phyloP scores from a whole-genome alignment of 1,140 invertebrate genomes.

The Diachasmimorpha longicaudata region DNA sequence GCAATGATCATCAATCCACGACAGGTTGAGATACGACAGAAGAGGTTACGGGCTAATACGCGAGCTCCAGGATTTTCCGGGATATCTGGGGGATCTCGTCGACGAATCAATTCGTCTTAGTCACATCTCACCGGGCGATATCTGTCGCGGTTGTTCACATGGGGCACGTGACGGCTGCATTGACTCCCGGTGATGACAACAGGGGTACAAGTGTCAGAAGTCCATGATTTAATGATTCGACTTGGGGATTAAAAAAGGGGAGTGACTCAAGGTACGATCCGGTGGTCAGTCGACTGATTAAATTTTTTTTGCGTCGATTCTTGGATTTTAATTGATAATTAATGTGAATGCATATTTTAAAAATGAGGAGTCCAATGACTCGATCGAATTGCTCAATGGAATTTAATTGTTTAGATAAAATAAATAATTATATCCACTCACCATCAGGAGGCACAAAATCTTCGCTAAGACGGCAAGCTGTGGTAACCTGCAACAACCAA shows the following conservation, averaged over 20 bases:
- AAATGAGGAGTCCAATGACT: no score
- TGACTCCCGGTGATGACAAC: not conserved
- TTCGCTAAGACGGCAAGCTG: slow-evolving; percentile 85
- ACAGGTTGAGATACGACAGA: not conserved
- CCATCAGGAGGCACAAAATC: slow-evolving; percentile 86
- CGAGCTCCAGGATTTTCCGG: not conserved
- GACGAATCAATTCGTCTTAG: not conserved
- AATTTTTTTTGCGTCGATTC: no score
- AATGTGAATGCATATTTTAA: no score
- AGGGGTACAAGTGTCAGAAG: not conserved
- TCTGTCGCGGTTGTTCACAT: not conserved
- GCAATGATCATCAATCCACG: not conserved
- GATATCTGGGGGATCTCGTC: not conserved
- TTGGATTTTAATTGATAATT: no score
- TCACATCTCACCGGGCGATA: not conserved
- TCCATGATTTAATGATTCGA: not conserved
- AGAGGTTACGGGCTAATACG: not conserved
- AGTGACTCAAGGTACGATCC: no score
- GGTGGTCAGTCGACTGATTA: no score
- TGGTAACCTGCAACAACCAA: slow-evolving; percentile 76
- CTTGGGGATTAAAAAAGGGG: not conserved
- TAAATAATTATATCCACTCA: slow-evolving; percentile 57
- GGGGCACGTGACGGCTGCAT: not conserved
- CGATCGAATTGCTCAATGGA: no score
- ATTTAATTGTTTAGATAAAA: no score